phyloP scores from a whole-genome alignment of 2,797 vertebrate genomes.

The Dallia pectoralis region DNA sequence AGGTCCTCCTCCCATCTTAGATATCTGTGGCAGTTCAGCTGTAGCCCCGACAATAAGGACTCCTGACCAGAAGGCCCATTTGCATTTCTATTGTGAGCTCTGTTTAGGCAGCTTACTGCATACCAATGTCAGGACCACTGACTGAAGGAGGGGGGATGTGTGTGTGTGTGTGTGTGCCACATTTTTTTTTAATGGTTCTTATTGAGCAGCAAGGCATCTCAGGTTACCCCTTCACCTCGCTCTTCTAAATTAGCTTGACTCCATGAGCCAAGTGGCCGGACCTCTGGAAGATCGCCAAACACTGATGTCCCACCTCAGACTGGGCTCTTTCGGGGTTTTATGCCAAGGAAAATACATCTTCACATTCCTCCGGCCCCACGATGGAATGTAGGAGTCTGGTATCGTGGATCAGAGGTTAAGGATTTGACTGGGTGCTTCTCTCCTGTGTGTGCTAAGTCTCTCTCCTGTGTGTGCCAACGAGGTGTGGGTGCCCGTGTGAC shows the following conservation, averaged over 20 bases:
- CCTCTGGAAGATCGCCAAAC: conserved; percentile 36
- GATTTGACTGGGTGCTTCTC: conserved; percentile 9
- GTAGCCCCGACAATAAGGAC: conserved; percentile 52
- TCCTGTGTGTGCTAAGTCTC: conserved; percentile 17
- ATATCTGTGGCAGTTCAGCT: conserved; percentile 54
- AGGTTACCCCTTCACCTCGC: not conserved
- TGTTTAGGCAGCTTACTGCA: conserved; percentile 22
- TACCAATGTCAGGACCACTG: conserved; percentile 1
- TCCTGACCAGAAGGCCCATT: conserved; percentile 47
- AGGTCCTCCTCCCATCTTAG: not conserved
- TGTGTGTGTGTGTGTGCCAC: not conserved
- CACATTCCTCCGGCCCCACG: conserved; percentile 53
- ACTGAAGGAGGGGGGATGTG: not conserved
- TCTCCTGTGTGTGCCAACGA: not conserved
- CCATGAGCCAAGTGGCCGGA: not conserved
- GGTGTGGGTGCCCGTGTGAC: not conserved
- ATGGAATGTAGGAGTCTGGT: conserved; percentile 18
- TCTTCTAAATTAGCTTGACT: not conserved
- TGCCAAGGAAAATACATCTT: conserved; percentile 38
- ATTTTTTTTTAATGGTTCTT: not conserved
- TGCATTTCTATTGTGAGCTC: conserved; percentile 57
- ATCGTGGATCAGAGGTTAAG: not conserved
- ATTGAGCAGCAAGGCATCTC: not conserved
- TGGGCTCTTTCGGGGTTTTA: not conserved
- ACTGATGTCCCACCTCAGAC: conserved; percentile 23